Evolutionary conservation across 2,113 vertebrate species (phyloP), one percentile per base, ranked within the genome.

Genomic region (Menura novaehollandiae): DNA sequence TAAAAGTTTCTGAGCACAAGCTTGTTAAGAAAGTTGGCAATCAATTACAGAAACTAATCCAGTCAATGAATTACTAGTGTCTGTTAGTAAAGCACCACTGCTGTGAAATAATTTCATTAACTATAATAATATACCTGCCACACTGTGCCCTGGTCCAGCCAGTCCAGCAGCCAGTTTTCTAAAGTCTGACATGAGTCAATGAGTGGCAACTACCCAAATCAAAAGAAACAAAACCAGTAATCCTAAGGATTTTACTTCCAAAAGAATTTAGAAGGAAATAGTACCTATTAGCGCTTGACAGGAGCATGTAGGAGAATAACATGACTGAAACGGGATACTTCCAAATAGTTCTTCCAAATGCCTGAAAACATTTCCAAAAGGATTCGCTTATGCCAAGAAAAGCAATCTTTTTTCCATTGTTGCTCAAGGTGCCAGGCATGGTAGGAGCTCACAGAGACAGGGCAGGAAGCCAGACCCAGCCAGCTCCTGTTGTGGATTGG

Each of bases 1-100:
- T 90, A 92, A 90, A 97, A 97, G 62, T 95, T 78, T 87, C 53
- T 33, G 30, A 78, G 33, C 30, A 92, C 24, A 63, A 93, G 46
- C 86, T 92, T 95, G 52, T 79, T 96, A 75, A 78, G 60, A 85
- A 94, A 94, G 75, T 58, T 62, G 26, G 44, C 44, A 60, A 59
- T 82, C 84, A 63, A 90, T 91, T 86, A 60, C 4, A 88, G 86
- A 96, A 91, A 46, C 30, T 47, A 87, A 95, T 85, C 88, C 66
- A 62, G 16, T 86, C 24, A 67, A 73, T 82, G 26, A 86, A 79
- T 39, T 63, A 71, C 27, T 56, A 56, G 32, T 44, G 68, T 79
- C 91, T 87, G 64, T 56, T 92, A 87, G 76, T 19, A 84, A 85
- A 89, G 73, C 60, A 85, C 41, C 47, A 85, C 17, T 43, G 13